Evolutionary conservation across 2,113 vertebrate genomes (phyloP).

Genomic region (Orycteropus afer): DNA sequence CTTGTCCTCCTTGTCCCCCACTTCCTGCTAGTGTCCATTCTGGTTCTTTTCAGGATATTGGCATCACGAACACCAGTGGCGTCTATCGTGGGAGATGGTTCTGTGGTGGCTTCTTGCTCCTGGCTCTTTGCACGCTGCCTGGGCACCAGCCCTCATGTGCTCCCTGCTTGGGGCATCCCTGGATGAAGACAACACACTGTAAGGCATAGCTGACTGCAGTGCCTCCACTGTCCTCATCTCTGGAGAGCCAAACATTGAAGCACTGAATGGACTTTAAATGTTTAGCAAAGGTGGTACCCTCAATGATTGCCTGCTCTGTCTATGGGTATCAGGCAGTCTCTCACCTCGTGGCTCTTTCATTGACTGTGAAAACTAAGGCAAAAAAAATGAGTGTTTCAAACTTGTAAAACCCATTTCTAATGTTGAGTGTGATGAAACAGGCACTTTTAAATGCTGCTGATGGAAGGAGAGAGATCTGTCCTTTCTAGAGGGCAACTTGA

Average conservation of each 20-base stretch:
- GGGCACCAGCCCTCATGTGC: neutral
- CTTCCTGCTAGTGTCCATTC: neutral
- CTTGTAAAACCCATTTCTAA: neutral
- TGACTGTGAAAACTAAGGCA: neutral
- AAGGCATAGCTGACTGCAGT: neutral
- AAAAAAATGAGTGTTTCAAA: neutral
- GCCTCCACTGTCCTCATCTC: neutral
- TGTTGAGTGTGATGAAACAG: neutral
- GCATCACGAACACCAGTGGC: neutral
- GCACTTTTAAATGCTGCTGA: neutral
- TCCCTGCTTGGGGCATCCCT: neutral
- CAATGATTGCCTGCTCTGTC: neutral
- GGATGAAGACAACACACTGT: neutral
- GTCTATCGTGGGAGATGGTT: neutral
- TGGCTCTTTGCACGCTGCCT: neutral
- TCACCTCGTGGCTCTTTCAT: neutral
- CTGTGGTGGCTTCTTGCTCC: neutral
- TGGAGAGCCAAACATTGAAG: neutral
- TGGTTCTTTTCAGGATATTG: conserved; percentile 27
- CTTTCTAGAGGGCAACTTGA: neutral
- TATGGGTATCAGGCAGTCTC: neutral
- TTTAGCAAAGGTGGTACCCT: neutral
- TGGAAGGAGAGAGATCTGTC: neutral
- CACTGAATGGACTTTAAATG: neutral
- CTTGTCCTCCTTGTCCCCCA: conserved; percentile 19